Base-by-base conservation (phyloP, 2,113 vertebrate species). In the Smithornis capensis region DNA sequence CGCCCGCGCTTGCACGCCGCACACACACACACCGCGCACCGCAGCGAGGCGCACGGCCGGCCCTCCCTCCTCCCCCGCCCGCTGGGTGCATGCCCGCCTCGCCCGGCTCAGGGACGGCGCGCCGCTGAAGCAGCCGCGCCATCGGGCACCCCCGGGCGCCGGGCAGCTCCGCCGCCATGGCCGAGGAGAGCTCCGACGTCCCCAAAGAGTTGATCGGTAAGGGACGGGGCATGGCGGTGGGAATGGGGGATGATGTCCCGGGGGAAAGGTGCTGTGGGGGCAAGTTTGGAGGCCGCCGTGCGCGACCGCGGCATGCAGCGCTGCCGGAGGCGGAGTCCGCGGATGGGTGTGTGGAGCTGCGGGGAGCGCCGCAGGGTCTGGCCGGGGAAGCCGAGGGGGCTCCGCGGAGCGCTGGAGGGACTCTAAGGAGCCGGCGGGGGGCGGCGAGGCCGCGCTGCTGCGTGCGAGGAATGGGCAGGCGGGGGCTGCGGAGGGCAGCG, bases 181-280 rank as follows among this genome's bases (percentile, higher is more conserved):
- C 98, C 76, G 99, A 99, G 85, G 99, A 99, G 77, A 97, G 97
- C 97, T 97, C 98, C 73, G 98, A 99, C 93, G 98, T 99, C 28
- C 98, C 99, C 83, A 97, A 97, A 96, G 99, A 99, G 98, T 98
- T 99, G 80, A 97, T 98, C 94, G 99, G 99, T 99, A 98, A 99
- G 99, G 37, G 23, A 47, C n/a, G 24, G 47, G 98, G 97, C 97
- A 68, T 24, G 73, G 73, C 73, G 35, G 53, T 22, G 38, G 70
- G 57, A 55, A 42, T 31, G 55, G 44, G 22, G 29, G 35, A 10
- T 90, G 96, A 63, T 78, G 53, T 52, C 69, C 55, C 19, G 11
- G 67, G 76, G 47, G 65, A 77, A 67, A n/a, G 52, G 59, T 15
- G 45, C 31, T 24, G 63, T 44, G 47, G 35, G 71, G 35, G 37